phyloP scores from a whole-genome alignment of 2,888 invertebrate species.

The Aspidiotus rigidus region DNA sequence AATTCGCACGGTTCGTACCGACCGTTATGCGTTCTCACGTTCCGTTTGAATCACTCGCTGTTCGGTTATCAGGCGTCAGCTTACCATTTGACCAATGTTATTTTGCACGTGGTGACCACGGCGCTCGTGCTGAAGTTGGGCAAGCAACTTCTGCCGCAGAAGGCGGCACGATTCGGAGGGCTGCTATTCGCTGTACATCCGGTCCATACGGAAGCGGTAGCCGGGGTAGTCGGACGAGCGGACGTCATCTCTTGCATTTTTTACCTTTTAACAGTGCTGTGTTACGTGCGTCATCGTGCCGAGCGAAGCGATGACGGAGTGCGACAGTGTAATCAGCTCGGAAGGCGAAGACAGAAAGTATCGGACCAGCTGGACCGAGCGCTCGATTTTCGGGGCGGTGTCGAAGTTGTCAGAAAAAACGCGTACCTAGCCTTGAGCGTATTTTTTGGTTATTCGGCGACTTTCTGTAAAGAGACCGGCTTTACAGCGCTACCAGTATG shows the following conservation, averaged over 20 bases:
- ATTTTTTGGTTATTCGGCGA: conserved; percentile 58
- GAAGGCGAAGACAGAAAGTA: background rate
- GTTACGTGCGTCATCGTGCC: conserved; percentile 64
- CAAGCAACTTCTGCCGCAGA: conserved; percentile 44
- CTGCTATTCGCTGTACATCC: conserved; percentile 88
- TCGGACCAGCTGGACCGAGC: background rate
- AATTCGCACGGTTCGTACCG: conserved; percentile 96
- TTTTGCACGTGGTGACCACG: conserved; percentile 77
- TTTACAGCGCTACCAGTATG: conserved; percentile 85
- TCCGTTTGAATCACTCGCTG: conserved; percentile 65
- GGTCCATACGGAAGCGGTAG: conserved; percentile 91
- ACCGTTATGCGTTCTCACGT: conserved; percentile 80
- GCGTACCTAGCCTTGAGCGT: conserved; percentile 26
- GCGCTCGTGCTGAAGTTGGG: conserved; percentile 47
- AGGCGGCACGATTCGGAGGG: conserved; percentile 48
- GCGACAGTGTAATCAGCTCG: background rate
- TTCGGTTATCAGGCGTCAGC: conserved; percentile 65
- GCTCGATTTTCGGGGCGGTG: background rate
- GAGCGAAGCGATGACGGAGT: background rate
- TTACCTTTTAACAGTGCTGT: conserved; percentile 74
- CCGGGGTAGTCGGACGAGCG: conserved; percentile 88
- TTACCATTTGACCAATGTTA: conserved; percentile 76
- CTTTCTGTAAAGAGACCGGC: conserved; percentile 92
- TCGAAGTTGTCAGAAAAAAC: background rate
- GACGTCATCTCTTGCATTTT: conserved; percentile 85